Base-by-base conservation (phyloP, 2,888 invertebrate genomes). In the Spilarctia lutea region DNA sequence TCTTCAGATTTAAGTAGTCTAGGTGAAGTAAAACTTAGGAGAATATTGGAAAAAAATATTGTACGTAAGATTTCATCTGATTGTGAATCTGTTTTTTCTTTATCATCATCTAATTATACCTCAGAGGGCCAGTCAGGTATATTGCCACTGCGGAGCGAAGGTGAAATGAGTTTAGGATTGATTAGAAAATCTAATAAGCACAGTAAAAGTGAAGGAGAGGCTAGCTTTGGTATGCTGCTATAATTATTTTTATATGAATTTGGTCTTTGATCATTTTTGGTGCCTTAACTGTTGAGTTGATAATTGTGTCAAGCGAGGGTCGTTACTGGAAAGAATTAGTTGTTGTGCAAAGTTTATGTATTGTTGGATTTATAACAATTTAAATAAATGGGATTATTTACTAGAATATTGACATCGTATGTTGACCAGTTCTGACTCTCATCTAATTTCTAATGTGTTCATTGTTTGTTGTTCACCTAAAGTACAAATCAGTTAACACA, bases 1-100 rank as follows among this genome's bases (percentile, higher is more conserved):
- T 94, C 94, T 2, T 94, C 95, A 60, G 95, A 95, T 78, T 86
- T 95, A n/a, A 94, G 94, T 80, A 96, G 96, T 82, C 88, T 95
- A 80, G 96, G 96, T 33, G 94, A 96, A 88, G 86, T 95, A 3
- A 93, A 87, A 76, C 81, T 91, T n/a, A 92, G 88, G 79, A 90
- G 84, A 75, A 90, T 82, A 72, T 74, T 89, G 24, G 85, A 79
- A 20, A 91, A 88, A 76, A 87, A 76, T 74, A 89, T 66, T 35
- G 35, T 33, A 39, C 30, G 65, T 35, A 71, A 85, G 80, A 80
- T 90, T 24, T 77, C 86, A 6, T 85, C 91, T 20, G 80, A 91
- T 76, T 92, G 93, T 2, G 94, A 93, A 69, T 90, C 91, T 20
- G 92, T 92, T 82, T 63, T 30, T 63, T 90, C 90, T 71, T 89